phyloP scores from a whole-genome alignment of 2,113 vertebrate genomes.

The Megaptera novaeangliae region DNA sequence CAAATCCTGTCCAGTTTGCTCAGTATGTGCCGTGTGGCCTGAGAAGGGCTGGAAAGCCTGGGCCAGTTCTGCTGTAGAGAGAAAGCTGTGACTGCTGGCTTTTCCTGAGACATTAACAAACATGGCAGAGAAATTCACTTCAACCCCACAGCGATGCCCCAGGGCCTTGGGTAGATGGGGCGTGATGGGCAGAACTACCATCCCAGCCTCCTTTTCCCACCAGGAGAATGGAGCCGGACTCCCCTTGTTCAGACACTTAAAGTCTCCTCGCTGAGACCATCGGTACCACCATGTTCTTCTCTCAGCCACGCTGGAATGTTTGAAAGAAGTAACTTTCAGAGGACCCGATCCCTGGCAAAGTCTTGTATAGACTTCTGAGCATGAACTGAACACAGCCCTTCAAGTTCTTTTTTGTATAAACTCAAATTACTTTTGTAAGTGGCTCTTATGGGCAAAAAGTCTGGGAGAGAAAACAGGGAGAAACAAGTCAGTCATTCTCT shows the following conservation, averaged over 20 bases:
- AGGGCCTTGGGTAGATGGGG: neutral
- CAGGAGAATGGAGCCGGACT: neutral
- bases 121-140: neutral
- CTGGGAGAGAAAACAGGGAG: neutral
- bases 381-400: neutral
- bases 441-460: neutral
- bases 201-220: neutral
- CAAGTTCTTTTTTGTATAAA: neutral
- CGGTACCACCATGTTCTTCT: neutral
- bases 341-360: neutral
- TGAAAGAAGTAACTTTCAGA: neutral
- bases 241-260: no score
- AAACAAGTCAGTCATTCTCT: neutral
- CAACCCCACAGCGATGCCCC: fast-evolving
- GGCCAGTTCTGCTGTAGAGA: neutral
- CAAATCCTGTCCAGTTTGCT: neutral
- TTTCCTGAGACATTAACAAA: neutral
- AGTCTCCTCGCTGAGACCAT: neutral
- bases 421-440: neutral
- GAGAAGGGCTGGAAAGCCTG: neutral
- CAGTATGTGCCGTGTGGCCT: neutral
- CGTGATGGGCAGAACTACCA: neutral
- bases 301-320: neutral
- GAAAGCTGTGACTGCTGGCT: neutral
- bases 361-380: neutral